Percentiles rank a stretch among this genome's conserved stretches.
Evolutionary conservation across 2,888 invertebrate genomes (phyloP).

Genomic region (Metalampra italica): DNA sequence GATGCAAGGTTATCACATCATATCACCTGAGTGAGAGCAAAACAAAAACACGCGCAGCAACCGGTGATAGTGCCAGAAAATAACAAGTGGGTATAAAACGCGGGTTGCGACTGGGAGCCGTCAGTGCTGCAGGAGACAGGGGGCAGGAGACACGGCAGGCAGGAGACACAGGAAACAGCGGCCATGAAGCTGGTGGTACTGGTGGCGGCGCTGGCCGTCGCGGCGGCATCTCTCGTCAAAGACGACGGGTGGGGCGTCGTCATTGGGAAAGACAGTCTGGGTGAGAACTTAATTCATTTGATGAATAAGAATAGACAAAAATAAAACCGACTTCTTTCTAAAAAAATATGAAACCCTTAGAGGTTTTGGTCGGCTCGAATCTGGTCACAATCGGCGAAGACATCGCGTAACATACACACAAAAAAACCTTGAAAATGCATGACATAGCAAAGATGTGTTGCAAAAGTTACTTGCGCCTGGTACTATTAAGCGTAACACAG

Average conservation of each 20-base stretch:
- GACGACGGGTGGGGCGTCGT: slow-evolving; percentile 35
- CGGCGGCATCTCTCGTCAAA: slow-evolving; percentile 49
- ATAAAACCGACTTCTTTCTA: too few relatives aligned
- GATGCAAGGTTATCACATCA: too few relatives aligned
- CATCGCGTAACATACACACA: too few relatives aligned
- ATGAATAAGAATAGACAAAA: too few relatives aligned
- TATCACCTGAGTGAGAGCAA: too few relatives aligned
- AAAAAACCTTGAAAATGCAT: too few relatives aligned
- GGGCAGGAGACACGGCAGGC: neutral
- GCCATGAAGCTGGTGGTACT: slow-evolving; percentile 50
- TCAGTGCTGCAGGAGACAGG: neutral
- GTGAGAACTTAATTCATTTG: slow-evolving; percentile 30
- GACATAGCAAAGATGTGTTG: too few relatives aligned
- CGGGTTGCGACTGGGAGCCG: neutral
- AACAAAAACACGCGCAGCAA: neutral
- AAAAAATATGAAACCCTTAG: too few relatives aligned
- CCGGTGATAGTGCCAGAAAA: neutral
- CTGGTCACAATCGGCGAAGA: too few relatives aligned
- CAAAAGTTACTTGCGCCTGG: too few relatives aligned
- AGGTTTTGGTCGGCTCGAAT: too few relatives aligned
- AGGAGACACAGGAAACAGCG: slow-evolving; percentile 2
- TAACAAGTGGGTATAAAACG: neutral
- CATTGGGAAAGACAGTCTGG: slow-evolving; percentile 54
- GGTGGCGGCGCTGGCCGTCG: slow-evolving; percentile 41
- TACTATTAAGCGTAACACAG: too few relatives aligned